Percentiles rank a stretch among this genome's conserved stretches.
Evolutionary conservation across 2,113 vertebrate species (phyloP).

Genomic region (Forbesichthys papilliferus): DNA sequence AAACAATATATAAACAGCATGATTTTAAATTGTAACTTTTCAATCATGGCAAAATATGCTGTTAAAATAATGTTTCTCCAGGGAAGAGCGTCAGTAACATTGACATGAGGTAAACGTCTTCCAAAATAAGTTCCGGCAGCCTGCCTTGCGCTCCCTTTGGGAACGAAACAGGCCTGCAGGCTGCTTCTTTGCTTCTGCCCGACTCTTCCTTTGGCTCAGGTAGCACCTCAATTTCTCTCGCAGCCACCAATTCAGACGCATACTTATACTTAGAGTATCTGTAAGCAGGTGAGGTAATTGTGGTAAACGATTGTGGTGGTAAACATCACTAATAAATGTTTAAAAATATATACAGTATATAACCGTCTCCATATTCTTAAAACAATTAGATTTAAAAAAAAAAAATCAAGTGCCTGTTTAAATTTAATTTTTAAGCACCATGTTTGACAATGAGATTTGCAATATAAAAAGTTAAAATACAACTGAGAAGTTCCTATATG

Average conservation of each 20-base stretch:
- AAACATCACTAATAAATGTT: too few species aligned
- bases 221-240: conserved; percentile 32
- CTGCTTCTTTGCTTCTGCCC: conserved; percentile 39
- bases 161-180: conserved; percentile 62
- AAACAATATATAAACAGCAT: not conserved
- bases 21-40: not conserved
- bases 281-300: conserved; percentile 37
- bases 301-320: too few species aligned
- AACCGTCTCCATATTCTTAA: too few species aligned
- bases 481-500: too few species aligned
- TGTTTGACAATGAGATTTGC: too few species aligned
- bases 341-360: too few species aligned
- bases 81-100: not conserved
- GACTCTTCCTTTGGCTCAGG: conserved; percentile 38
- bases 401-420: too few species aligned
- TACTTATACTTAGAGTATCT: conserved; percentile 55
- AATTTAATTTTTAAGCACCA: too few species aligned
- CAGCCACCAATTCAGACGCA: conserved; percentile 50
- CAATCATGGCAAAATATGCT: not conserved
- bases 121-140: conserved; percentile 83
- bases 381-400: too few species aligned
- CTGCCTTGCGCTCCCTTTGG: conserved; percentile 75
- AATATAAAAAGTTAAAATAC: too few species aligned
- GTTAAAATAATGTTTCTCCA: not conserved
- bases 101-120: conserved; percentile 83